Evolutionary conservation across 2,888 invertebrate species (phyloP), one percentile per base, ranked within the genome.

Genomic region (Tridacna crocea): DNA sequence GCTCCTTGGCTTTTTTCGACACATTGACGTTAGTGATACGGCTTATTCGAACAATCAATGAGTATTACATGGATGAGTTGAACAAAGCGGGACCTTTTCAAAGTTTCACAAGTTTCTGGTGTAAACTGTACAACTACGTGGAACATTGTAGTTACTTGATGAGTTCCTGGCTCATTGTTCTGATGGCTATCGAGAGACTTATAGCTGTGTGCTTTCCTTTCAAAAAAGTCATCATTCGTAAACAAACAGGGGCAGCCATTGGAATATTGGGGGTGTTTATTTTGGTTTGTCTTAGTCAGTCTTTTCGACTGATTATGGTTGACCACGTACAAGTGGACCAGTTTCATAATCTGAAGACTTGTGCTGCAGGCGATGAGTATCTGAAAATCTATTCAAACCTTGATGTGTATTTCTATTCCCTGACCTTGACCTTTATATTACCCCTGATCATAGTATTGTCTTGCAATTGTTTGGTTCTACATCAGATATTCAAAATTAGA

Each of bases 91-190:
- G 88, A 0, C 72, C 90, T 12, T 88, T 91, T 63, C 77, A 75
- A 4, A 46, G 77, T 24, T 93, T 91, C 74, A 88, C 85, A 11
- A 85, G 91, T 79, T 82, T 84, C 4, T 84, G 85, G 15, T 94
- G 94, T 83, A 93, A 93, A 77, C 73, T 91, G 8, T 91, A 90
- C 82, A 89, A 91, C 63, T 94, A 92, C 76, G 58, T 88, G 0
- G 91, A 91, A 70, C 88, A 91, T 77, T 89, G 92, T 24, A 90
- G 91, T 75, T 92, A 91, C 76, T 82, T 93, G 13, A 93, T 93
- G 91, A 92, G 92, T 10, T 90, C 92, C 2, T 93, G 93, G 93
- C 84, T 93, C n/a, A 90, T 93, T n/a, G 93, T 93, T 22, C 90
- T 92, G 48, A 91, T 94, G 91, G 92, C 93, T 0, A 51, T 91